These are phyloP conservation scores for Helicolenus hilgendorfi DNA, from an alignment of 2,797 vertebrate species.

Conservation along the genomic window DNA sequence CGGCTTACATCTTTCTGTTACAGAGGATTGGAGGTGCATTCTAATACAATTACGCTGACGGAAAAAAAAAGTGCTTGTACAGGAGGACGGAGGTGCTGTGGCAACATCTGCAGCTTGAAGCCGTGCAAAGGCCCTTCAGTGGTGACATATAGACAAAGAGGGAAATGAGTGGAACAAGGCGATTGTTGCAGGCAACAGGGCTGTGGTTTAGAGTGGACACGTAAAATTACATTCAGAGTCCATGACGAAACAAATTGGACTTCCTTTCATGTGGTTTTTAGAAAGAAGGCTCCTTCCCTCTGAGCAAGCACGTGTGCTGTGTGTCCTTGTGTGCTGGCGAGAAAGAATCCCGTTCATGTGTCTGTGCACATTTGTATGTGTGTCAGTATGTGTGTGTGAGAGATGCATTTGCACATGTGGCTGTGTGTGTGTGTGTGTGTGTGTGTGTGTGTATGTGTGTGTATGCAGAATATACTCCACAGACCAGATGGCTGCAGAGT, in stretches of 20 bases:
- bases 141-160: constrained; percentile 46
- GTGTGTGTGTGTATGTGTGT: constrained; percentile 8
- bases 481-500: constrained; percentile 83
- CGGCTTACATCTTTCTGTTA: constrained; percentile 85
- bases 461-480: constrained; percentile 71
- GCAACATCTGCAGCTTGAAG: constrained; percentile 63
- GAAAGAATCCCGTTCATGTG: constrained; percentile 1
- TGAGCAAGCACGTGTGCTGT: constrained; percentile 21
- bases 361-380: background rate
- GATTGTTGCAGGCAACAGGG: constrained; percentile 60
- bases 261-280: constrained; percentile 50
- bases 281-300: constrained; percentile 22
- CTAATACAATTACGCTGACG: constrained; percentile 85
- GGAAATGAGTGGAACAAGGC: constrained; percentile 65
- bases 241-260: constrained; percentile 47
- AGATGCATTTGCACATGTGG: constrained; percentile 23
- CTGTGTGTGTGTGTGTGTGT: background rate
- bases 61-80: constrained; percentile 69
- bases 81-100: constrained; percentile 56
- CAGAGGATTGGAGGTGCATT: constrained; percentile 81
- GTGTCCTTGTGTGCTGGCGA: constrained; percentile 22
- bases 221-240: constrained; percentile 48
- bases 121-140: constrained; percentile 47
- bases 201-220: constrained; percentile 40
- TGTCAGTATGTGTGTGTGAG: background rate